Conservation (phyloP, 2,113 vertebrate genomes). For the Pedionomus torquatus region DNA sequence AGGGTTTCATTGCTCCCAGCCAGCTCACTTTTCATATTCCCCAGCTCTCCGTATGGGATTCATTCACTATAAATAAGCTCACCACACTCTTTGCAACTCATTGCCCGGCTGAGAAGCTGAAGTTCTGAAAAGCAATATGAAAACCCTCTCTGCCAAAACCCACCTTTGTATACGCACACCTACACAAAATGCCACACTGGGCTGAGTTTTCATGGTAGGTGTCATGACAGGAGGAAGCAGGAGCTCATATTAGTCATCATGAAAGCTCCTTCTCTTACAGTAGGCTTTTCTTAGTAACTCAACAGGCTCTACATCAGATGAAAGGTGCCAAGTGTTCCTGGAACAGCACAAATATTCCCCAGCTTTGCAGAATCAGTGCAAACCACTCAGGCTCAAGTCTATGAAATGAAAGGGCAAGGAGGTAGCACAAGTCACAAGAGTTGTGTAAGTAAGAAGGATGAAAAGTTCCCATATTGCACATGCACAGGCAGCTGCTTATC, state of each 20-base stretch:
- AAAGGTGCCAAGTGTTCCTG: not conserved
- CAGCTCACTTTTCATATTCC: not conserved
- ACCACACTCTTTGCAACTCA: not conserved
- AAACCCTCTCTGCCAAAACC: not conserved
- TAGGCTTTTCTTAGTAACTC: not conserved
- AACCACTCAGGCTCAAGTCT: not conserved
- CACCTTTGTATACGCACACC: not conserved
- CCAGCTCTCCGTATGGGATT: accelerated
- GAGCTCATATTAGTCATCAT: too few relatives aligned
- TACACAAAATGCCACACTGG: accelerated
- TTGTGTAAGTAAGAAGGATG: too few relatives aligned
- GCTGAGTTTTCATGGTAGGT: not conserved
- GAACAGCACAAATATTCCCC: not conserved
- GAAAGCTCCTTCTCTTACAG: not conserved
- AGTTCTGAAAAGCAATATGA: not conserved
- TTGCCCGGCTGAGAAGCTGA: not conserved
- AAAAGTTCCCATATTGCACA: not conserved
- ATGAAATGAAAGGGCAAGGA: not conserved
- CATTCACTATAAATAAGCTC: not conserved
- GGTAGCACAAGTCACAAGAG: not conserved
- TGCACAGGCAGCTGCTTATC: accelerated
- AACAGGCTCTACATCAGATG: not conserved
- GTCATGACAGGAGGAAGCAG: not conserved
- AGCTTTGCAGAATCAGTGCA: not conserved
- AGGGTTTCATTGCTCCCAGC: not conserved